Percentiles rank a stretch among this genome's conserved stretches.
Evolutionary conservation across 1,140 invertebrate genomes (phyloP).

Genomic region (Antheraea pernyi): DNA sequence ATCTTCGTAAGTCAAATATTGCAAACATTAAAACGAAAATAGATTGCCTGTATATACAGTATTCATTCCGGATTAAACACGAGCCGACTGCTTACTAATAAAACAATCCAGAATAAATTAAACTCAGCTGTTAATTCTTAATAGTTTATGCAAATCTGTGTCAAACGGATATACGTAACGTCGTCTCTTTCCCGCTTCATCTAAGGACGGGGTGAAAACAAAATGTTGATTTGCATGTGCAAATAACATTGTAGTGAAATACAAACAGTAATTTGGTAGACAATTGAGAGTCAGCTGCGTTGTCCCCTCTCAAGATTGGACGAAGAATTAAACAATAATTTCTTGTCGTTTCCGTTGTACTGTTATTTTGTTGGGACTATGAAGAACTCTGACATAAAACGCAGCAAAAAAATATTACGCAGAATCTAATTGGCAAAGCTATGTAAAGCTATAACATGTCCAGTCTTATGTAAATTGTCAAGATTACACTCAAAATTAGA

Average conservation of each 20-base stretch:
- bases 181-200: conserved; percentile 38
- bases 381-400: neutral
- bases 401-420: neutral
- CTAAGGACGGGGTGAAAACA: conserved; percentile 56
- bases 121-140: conserved; percentile 52
- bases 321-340: conserved; percentile 64
- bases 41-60: conserved; percentile 15
- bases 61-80: conserved; percentile 18
- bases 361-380: neutral
- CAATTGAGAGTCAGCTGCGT: conserved; percentile 65
- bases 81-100: conserved; percentile 23
- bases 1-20: conserved; percentile 18
- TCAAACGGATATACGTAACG: conserved; percentile 40
- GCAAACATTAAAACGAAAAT: conserved; percentile 5
- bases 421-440: neutral
- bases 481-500: too few species aligned
- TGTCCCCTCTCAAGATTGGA: conserved; percentile 34
- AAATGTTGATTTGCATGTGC: conserved; percentile 74
- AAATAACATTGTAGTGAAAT: conserved; percentile 73
- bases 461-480: too few species aligned
- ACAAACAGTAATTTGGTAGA: conserved; percentile 72
- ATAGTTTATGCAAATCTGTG: conserved; percentile 69
- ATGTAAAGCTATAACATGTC: too few species aligned
- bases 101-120: conserved; percentile 21
- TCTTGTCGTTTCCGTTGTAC: conserved; percentile 41